phyloP scores from a whole-genome alignment of 2,797 vertebrate genomes.

The Vireo griseus region DNA sequence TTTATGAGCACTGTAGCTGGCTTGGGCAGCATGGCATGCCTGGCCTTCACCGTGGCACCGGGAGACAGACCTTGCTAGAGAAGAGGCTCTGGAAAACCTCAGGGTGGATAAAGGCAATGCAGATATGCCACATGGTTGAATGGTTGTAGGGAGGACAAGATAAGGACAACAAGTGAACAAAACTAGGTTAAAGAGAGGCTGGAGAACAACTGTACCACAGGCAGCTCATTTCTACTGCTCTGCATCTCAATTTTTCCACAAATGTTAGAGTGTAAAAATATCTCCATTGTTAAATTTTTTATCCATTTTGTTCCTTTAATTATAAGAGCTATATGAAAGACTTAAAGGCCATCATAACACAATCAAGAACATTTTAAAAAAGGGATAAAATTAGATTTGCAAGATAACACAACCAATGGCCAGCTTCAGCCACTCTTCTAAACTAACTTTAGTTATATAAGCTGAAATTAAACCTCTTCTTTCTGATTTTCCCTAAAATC shows the following conservation, averaged over 20 bases:
- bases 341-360: background rate
- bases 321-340: background rate
- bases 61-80: background rate
- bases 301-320: background rate
- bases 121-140: rapidly evolving
- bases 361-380: background rate
- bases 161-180: background rate
- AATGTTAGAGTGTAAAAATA: background rate
- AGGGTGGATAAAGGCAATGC: background rate
- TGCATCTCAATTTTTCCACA: background rate
- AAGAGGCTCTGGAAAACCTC: background rate
- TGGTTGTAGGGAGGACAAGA: rapidly evolving
- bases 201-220: background rate
- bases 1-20: background rate
- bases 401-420: background rate
- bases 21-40: rapidly evolving
- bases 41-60: rapidly evolving
- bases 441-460: background rate
- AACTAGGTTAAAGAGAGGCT: background rate
- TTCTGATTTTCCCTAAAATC: background rate
- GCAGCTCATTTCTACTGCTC: background rate
- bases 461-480: background rate
- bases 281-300: background rate
- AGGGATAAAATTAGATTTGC: background rate
- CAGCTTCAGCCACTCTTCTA: background rate